phyloP scores from a whole-genome alignment of 2,797 vertebrate species.

The Schizopygopsis pylzovi region DNA sequence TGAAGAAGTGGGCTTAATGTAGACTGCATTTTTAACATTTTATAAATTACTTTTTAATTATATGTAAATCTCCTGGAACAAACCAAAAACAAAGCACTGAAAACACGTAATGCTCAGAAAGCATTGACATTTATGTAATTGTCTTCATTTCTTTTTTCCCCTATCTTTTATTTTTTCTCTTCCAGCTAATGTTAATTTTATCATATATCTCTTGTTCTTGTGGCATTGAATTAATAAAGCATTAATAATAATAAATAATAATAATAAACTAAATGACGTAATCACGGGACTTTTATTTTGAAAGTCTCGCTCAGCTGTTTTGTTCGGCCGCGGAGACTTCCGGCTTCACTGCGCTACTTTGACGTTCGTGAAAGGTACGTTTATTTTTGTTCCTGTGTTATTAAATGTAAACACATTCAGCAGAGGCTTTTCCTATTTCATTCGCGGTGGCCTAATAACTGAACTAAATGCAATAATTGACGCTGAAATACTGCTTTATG shows the following conservation, averaged over 20 bases:
- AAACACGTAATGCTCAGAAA: neutral
- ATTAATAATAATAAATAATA: too few relatives aligned
- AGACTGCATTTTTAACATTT: too few relatives aligned
- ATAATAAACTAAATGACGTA: too few relatives aligned
- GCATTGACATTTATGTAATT: neutral
- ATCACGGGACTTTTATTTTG: slow-evolving; percentile 48
- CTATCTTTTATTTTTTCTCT: neutral
- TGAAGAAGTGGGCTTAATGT: too few relatives aligned
- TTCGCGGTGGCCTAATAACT: neutral
- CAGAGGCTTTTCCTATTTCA: neutral
- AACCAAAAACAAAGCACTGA: neutral
- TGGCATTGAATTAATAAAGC: neutral
- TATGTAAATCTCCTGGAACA: neutral
- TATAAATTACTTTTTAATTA: neutral
- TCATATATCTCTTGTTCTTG: neutral
- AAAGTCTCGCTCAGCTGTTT: neutral
- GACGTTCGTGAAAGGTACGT: slow-evolving; percentile 30
- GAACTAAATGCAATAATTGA: neutral
- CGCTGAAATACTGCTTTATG: neutral
- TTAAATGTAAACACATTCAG: neutral
- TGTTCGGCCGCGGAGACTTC: neutral
- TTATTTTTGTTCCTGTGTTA: neutral
- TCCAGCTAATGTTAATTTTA: neutral
- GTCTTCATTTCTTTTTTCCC: neutral
- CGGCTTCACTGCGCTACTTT: neutral